Percentiles rank a stretch among this genome's conserved stretches.
These are phyloP conservation scores for Kryptolebias marmoratus DNA, from an alignment of 2,113 vertebrate species.

Conservation along the genomic window DNA sequence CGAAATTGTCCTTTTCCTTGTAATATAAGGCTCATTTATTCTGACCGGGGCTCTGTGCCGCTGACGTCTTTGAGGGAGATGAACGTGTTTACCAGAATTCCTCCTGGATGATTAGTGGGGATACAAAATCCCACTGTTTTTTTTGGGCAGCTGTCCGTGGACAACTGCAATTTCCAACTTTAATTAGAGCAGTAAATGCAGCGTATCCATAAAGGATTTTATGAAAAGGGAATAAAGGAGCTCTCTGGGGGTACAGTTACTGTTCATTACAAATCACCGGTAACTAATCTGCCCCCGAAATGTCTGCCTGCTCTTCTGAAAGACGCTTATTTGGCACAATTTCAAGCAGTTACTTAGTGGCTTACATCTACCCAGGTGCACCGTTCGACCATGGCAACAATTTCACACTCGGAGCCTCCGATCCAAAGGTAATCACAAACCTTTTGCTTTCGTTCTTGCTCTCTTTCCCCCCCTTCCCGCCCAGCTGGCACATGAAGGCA, in stretches of 20 bases:
- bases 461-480: not conserved
- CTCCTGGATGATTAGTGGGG: constrained; percentile 26
- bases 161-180: constrained; percentile 16
- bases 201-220: not conserved
- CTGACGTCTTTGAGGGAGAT: constrained; percentile 43
- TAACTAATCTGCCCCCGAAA: not conserved
- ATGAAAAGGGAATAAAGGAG: not conserved
- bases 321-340: constrained; percentile 25
- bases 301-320: not conserved
- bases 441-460: constrained; percentile 27
- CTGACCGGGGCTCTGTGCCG: constrained; percentile 8
- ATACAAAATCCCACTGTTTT: constrained; percentile 19
- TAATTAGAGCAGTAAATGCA: not conserved
- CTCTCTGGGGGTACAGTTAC: not conserved
- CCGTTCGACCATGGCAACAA: constrained; percentile 38
- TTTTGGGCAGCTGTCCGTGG: constrained; percentile 21
- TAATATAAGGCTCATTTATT: constrained; percentile 49
- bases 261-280: not conserved
- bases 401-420: constrained; percentile 44
- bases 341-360: constrained; percentile 22
- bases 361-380: constrained; percentile 42
- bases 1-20: constrained; percentile 24
- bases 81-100: constrained; percentile 44
- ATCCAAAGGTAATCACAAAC: constrained; percentile 37
- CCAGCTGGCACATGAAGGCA: constrained; percentile 30